Conservation (phyloP, 2,113 vertebrate species). For the Callocephalon fimbriatum region DNA sequence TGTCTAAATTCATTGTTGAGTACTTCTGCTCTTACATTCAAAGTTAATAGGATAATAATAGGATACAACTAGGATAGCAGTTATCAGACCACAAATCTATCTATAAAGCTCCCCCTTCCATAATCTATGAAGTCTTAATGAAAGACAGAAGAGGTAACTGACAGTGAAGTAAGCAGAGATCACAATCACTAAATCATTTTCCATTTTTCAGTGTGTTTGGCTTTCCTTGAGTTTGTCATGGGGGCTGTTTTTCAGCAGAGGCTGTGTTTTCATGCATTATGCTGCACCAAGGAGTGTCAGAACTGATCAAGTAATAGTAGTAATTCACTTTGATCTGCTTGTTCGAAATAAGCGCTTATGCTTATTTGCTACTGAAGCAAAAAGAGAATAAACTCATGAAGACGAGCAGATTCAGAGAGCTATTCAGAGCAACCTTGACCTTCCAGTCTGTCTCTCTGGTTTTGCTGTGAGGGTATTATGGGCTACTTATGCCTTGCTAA, state of each 20-base stretch:
- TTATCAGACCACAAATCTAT: not conserved
- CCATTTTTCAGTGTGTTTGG: not conserved
- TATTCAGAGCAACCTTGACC: not conserved
- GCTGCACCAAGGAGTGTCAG: not conserved
- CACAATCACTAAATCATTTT: not conserved
- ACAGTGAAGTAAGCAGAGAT: not conserved
- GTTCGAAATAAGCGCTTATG: not conserved
- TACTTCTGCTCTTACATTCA: not conserved
- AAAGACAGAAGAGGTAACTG: not conserved
- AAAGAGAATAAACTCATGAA: not conserved
- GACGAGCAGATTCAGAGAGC: not conserved
- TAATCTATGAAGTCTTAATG: not conserved
- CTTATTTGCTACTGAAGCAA: not conserved
- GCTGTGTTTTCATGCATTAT: not conserved
- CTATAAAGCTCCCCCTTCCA: accelerated
- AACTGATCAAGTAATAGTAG: not conserved
- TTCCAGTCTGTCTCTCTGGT: not conserved
- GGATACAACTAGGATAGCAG: not conserved
- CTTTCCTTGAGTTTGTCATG: not conserved
- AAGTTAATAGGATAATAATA: not conserved
- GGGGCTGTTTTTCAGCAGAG: not conserved
- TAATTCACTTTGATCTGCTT: not conserved
- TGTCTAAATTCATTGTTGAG: not conserved
- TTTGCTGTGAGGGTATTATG: not conserved
- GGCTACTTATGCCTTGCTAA: not conserved